Evolutionary conservation across 2,797 vertebrate genomes (phyloP).

Genomic region (Huso huso): DNA sequence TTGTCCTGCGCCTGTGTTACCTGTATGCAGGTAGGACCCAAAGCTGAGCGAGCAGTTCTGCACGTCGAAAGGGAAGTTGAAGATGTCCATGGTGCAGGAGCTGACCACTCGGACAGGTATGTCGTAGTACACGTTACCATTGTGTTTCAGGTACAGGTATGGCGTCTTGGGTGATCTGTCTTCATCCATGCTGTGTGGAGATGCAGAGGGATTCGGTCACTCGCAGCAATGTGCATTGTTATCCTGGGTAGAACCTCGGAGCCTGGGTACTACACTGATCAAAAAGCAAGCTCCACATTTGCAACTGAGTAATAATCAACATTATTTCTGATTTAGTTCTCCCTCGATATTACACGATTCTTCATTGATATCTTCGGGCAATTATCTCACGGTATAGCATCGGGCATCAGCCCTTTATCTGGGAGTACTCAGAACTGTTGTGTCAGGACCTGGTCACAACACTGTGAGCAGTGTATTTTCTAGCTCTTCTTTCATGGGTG

Average conservation of each 20-base stretch:
- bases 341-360: no score
- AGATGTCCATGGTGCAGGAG: slow-evolving; percentile 59
- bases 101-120: slow-evolving; percentile 49
- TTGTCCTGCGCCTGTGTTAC: slow-evolving; percentile 30
- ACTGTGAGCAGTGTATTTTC: neutral
- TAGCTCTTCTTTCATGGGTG: no score
- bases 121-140: slow-evolving; percentile 34
- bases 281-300: no score
- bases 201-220: neutral
- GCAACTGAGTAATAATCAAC: no score
- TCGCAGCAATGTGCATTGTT: no score
- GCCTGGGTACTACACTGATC: no score
- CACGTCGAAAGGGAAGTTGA: slow-evolving; percentile 63
- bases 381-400: no score
- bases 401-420: no score
- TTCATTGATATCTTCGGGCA: no score
- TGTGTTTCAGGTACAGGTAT: slow-evolving; percentile 40
- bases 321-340: no score
- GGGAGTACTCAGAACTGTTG: no score
- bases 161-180: slow-evolving; percentile 47
- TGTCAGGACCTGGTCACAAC: neutral
- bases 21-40: slow-evolving; percentile 43
- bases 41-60: slow-evolving; percentile 59
- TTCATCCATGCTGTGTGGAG: slow-evolving; percentile 51
- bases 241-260: no score